Percentiles rank a stretch among this genome's conserved stretches.
Evolutionary conservation across 1,140 invertebrate species (phyloP).

Genomic region (Aphaenogaster floridana): DNA sequence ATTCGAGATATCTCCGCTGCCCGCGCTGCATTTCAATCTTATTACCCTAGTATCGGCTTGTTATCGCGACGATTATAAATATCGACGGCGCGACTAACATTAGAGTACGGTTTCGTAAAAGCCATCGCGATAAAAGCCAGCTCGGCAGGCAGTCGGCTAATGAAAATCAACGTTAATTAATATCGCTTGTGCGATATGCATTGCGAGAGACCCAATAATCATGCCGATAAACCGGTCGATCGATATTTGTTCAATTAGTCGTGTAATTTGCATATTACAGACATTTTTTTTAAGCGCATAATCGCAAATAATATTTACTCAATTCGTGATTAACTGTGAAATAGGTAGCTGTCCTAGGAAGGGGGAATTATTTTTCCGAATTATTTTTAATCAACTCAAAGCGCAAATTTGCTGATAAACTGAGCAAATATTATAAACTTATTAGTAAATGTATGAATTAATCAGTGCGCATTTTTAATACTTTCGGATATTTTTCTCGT

Average conservation of each 20-base stretch:
- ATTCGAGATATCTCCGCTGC: conserved; percentile 30
- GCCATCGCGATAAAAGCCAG: conserved; percentile 7
- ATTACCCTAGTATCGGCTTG: conserved; percentile 27
- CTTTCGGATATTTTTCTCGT: conserved; percentile 23
- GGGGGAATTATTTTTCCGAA: not conserved
- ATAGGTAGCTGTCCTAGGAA: not conserved
- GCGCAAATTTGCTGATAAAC: not conserved
- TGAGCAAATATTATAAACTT: not conserved
- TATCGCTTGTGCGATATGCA: conserved; percentile 31
- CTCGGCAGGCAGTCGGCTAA: conserved; percentile 27
- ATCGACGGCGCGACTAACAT: not conserved
- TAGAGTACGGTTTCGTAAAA: conserved; percentile 1
- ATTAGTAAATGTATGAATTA: conserved; percentile 1
- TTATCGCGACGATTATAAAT: conserved; percentile 16
- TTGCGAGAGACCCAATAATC: conserved; percentile 1
- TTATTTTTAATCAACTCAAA: not conserved
- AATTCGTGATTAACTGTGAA: not conserved
- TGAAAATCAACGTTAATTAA: conserved; percentile 63
- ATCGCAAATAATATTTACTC: not conserved
- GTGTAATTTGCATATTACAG: conserved; percentile 4
- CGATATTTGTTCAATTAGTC: conserved; percentile 51
- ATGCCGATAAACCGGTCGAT: not conserved
- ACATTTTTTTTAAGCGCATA: not conserved
- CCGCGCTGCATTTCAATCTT: conserved; percentile 37
- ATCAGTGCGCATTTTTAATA: conserved; percentile 11